Percentiles rank a stretch among this genome's conserved stretches.
These are phyloP conservation scores for Aulostomus chinensis DNA, from an alignment of 2,797 vertebrate genomes.

Conservation along the genomic window DNA sequence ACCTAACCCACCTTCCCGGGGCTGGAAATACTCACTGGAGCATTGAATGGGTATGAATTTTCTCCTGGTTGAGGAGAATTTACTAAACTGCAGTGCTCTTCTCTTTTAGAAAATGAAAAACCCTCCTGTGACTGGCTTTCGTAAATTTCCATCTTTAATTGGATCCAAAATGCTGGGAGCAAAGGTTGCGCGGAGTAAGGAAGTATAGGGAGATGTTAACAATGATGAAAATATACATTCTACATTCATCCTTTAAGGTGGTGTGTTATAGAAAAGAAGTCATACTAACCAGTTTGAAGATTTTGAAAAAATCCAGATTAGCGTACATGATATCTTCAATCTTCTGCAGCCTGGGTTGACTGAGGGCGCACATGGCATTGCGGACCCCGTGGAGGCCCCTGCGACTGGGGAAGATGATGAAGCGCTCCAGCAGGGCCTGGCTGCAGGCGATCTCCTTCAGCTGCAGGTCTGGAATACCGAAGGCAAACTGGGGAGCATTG, in stretches of 20 bases:
- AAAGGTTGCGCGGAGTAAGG: no score
- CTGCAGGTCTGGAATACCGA: slow-evolving; percentile 86
- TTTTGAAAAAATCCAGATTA: slow-evolving; percentile 94
- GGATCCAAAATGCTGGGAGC: no score
- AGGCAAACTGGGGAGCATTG: slow-evolving; percentile 83
- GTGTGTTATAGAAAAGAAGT: no score
- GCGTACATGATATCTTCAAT: slow-evolving; percentile 91
- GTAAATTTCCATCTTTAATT: no score
- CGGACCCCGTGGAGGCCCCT: slow-evolving; percentile 82
- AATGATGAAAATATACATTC: no score
- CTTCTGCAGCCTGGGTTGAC: slow-evolving; percentile 86
- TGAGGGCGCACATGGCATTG: slow-evolving; percentile 90
- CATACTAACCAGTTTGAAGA: slow-evolving; percentile 90
- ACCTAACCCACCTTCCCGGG: background rate
- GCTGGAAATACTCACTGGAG: background rate
- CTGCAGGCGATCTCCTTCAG: slow-evolving; percentile 95
- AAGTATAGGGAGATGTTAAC: no score
- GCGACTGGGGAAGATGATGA: slow-evolving; percentile 90
- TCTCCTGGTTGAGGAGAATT: background rate
- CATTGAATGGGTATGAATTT: background rate
- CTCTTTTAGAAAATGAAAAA: no score
- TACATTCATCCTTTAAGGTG: no score
- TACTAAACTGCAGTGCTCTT: no score
- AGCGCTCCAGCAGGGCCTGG: slow-evolving; percentile 86
- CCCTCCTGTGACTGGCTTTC: no score